Conservation (phyloP, 2,113 vertebrate species). For the Odocoileus hemionus region DNA sequence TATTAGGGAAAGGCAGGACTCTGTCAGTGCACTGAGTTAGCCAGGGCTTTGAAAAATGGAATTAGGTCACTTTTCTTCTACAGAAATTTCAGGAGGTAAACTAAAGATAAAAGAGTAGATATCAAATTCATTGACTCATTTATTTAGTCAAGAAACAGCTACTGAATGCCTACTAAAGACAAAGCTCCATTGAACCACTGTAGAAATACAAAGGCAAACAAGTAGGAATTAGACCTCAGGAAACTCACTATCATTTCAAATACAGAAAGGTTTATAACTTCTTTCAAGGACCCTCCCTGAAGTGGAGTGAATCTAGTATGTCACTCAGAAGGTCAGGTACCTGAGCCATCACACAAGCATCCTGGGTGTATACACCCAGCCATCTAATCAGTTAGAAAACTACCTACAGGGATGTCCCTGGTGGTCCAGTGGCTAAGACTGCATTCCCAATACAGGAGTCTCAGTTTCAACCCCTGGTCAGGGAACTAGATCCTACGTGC, state of each 20-base stretch:
- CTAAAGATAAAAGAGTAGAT: background rate
- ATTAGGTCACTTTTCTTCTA: background rate
- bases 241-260: conserved; percentile 21
- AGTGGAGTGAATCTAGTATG: background rate
- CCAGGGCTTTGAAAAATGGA: background rate
- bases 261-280: background rate
- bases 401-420: background rate
- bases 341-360: background rate
- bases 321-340: background rate
- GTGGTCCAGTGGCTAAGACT: background rate
- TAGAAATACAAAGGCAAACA: conserved; percentile 4
- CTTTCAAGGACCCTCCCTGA: background rate
- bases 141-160: background rate
- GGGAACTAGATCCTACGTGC: background rate
- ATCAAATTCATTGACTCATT: background rate
- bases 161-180: background rate
- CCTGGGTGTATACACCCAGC: background rate
- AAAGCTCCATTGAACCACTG: background rate
- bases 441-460: background rate
- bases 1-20: background rate
- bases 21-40: background rate
- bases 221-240: background rate
- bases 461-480: background rate
- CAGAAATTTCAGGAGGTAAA: background rate
- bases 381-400: background rate